A percentile compares a stretch with the other conserved stretches of the same genome.
phyloP scores from a whole-genome alignment of 2,888 invertebrate species.

The Phania funesta region DNA sequence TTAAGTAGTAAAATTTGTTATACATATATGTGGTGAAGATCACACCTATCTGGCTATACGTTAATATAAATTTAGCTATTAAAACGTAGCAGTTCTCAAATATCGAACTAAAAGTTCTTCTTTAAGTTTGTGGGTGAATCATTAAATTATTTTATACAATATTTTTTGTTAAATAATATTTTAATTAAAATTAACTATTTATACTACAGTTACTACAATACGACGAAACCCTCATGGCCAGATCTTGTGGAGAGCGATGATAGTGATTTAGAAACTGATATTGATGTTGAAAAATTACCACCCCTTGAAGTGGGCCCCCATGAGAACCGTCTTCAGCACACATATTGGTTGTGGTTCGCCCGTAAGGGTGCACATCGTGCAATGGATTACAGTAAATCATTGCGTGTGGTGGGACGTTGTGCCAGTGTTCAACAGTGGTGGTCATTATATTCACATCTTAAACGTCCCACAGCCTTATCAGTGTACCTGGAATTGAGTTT shows the following conservation, averaged over 20 bases:
- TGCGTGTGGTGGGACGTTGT: constrained; percentile 93
- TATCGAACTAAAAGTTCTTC: no score
- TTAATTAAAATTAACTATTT: background rate
- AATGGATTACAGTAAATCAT: constrained; percentile 82
- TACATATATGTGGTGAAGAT: no score
- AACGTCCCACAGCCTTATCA: constrained; percentile 93
- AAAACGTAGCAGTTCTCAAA: no score
- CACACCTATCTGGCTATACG: no score
- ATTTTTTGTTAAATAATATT: no score
- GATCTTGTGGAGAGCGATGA: constrained; percentile 83
- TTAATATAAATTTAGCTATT: no score
- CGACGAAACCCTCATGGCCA: constrained; percentile 57
- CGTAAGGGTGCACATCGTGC: constrained; percentile 81
- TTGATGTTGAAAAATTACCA: constrained; percentile 82
- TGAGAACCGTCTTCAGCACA: constrained; percentile 95
- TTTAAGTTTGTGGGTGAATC: no score
- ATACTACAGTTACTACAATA: constrained; percentile 46
- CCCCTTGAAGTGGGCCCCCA: constrained; percentile 88
- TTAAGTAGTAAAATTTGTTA: no score
- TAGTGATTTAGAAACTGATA: constrained; percentile 84
- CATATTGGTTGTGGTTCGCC: constrained; percentile 95
- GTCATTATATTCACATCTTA: constrained; percentile 95
- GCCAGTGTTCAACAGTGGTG: constrained; percentile 99
- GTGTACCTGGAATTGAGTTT: constrained; percentile 97
- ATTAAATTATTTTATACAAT: no score